Evolutionary conservation across 2,797 vertebrate species (phyloP), one percentile per base, ranked within the genome.

Genomic region (Champsocephalus gunnari): DNA sequence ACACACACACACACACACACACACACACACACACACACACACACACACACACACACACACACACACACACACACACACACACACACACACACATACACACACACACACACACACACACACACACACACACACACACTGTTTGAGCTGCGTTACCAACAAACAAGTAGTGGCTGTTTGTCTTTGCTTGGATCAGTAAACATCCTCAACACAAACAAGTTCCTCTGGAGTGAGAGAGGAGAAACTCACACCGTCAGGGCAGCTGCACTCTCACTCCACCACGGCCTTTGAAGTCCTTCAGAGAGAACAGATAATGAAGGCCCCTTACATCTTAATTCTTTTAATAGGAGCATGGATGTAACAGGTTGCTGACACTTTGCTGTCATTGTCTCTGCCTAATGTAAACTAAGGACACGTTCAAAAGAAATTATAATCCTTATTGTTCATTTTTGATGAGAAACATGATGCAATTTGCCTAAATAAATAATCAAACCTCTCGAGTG

Each of bases 121-220:
- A 78, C 65, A 73, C 73, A 65, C 83, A 84, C 76, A 76, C 61
- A 77, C 71, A 82, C 76, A 68, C 32, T 94, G 92, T 95, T 94
- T 95, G 92, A 92, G 84, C 63, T 79, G 75, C 44, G 62, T 49
- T 75, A 84, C 85, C 83, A 79, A 87, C 91, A 93, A 92, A 93
- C 91, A 94, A 92, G 88, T 92, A 61, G 83, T 62, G 59, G 32
- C 86, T 93, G 93, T 95, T 95, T 95, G 95, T 94, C 93, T 95
- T 94, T 90, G 88, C 91, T 91, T 93, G 91, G 94, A 95, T 94
- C 88, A 75, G 94, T 94, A 95, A 95, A 95, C 94, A 95, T 95
- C 92, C 92, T 94, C 91, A 87, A 92, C 92, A 94, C 94, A 95
- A 95, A 94, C 92, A 92, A 84, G 87, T 82, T 92, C 84, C 88